Evolutionary conservation across 2,113 vertebrate species (phyloP).

Genomic region (Rhea pennata): DNA sequence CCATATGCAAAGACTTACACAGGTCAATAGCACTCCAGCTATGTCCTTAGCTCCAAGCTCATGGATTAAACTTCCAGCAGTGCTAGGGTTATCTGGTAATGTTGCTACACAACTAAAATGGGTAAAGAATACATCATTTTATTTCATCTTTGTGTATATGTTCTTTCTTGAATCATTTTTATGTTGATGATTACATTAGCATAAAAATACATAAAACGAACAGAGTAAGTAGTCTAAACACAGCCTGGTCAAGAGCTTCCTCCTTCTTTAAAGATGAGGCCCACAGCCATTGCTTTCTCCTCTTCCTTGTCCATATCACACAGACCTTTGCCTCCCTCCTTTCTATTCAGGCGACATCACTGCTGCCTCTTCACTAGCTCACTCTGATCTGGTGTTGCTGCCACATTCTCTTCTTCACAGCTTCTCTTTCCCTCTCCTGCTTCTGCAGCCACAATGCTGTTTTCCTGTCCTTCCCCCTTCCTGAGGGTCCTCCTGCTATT

Average conservation of each 20-base stretch:
- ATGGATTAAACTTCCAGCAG: background rate
- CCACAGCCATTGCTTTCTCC: rapidly evolving
- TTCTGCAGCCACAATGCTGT: rapidly evolving
- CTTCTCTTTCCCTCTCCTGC: background rate
- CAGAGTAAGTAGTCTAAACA: background rate
- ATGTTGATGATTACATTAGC: background rate
- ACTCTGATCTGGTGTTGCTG: rapidly evolving
- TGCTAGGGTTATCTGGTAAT: background rate
- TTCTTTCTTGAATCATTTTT: background rate
- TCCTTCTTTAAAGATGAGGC: background rate
- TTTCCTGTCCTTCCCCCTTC: background rate
- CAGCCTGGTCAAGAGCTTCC: background rate
- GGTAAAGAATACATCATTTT: background rate
- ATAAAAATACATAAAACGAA: background rate
- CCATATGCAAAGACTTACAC: background rate
- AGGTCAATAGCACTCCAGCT: background rate
- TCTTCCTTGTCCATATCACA: background rate
- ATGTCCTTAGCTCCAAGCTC: background rate
- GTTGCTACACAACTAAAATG: background rate
- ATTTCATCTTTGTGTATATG: background rate
- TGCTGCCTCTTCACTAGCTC: background rate
- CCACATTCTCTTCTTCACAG: background rate
- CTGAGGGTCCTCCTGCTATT: background rate
- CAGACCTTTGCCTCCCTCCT: too few species aligned
- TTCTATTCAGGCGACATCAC: background rate